phyloP scores from a whole-genome alignment of 1,140 invertebrate species.

The Cydia splendana region DNA sequence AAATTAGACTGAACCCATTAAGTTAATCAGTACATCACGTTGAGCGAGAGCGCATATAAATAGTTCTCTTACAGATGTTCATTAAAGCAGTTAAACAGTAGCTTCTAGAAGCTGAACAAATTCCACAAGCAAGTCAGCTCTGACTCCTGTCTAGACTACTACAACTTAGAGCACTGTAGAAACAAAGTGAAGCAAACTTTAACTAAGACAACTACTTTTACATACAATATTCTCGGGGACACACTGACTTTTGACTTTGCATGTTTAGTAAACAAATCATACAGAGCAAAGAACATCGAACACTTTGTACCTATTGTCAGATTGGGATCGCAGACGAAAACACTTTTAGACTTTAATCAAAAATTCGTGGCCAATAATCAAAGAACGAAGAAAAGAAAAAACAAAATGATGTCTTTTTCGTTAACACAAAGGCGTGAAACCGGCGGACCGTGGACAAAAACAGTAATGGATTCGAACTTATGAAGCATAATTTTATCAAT shows the following conservation, averaged over 20 bases:
- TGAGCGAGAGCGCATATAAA: slow-evolving; percentile 16
- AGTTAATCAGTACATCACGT: neutral
- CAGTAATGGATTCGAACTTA: slow-evolving; percentile 52
- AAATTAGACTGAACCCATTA: neutral
- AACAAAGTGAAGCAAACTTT: slow-evolving; percentile 31
- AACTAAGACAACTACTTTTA: slow-evolving; percentile 31
- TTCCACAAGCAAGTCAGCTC: slow-evolving; percentile 26
- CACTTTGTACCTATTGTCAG: neutral
- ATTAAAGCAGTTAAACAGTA: slow-evolving; percentile 19
- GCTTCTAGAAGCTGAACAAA: slow-evolving; percentile 22
- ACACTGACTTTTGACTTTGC: slow-evolving; percentile 27
- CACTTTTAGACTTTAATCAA: slow-evolving; percentile 9
- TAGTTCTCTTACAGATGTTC: slow-evolving; percentile 13
- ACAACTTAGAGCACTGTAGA: slow-evolving; percentile 28
- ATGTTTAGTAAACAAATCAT: slow-evolving; percentile 19
- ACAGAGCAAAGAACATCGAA: neutral
- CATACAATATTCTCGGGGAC: slow-evolving; percentile 28
- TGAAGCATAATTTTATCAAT: slow-evolving; percentile 55
- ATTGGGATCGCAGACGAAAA: neutral
- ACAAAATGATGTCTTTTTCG: neutral
- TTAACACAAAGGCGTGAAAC: slow-evolving; percentile 31
- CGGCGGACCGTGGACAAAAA: slow-evolving; percentile 40
- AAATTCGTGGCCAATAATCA: slow-evolving; percentile 17
- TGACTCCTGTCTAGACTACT: slow-evolving; percentile 28
- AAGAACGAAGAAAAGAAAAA: slow-evolving; percentile 35